Base-by-base conservation (phyloP, 1,140 invertebrate species). In the Oncopodura yosiiana region DNA sequence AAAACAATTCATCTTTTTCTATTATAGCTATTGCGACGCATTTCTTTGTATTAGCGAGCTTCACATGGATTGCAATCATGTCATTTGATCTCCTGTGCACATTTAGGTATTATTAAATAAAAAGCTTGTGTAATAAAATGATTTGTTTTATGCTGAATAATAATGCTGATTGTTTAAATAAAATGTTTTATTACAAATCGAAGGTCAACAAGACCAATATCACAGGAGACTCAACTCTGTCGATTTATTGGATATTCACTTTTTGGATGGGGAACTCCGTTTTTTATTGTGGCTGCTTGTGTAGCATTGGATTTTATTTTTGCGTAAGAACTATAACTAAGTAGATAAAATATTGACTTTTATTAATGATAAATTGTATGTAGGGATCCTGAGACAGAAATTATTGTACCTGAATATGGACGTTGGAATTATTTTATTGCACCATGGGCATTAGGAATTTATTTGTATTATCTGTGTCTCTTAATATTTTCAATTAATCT, bases 181-280 rank as follows among this genome's bases (percentile, higher is more conserved):
- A n/a, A n/a, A n/a, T n/a, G 51, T 8, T 24, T 27, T 16, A 37
- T 44, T 5, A 34, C 12, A 23, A 24, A 27, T 1, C 34, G 27
- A 8, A 53, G 26, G 24, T 53, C 51, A 0, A 53, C 27, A 36
- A 27, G 32, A 8, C 16, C 36, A 26, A 53, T 44, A 27, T n/a
- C n/a, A n/a, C n/a, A n/a, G n/a, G n/a, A n/a, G n/a, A n/a, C n/a
- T n/a, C n/a, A n/a, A n/a, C n/a, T n/a, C n/a, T n/a, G n/a, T n/a
- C n/a, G 42, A 37, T 53, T 24, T 23, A 11, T 45, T 23, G 5
- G 19, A 1, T 53, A 53, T 16, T 39, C 19, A 23, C 3, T 8
- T 14, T 21, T 53, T 18, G 51, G 51, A 8, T 53, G 51, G 51
- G 51, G 51, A 23, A n/a, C 36, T 4, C 51, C 51, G 12, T n/a